phyloP scores from a whole-genome alignment of 2,113 vertebrate species.

The Siphamia tubifer region DNA sequence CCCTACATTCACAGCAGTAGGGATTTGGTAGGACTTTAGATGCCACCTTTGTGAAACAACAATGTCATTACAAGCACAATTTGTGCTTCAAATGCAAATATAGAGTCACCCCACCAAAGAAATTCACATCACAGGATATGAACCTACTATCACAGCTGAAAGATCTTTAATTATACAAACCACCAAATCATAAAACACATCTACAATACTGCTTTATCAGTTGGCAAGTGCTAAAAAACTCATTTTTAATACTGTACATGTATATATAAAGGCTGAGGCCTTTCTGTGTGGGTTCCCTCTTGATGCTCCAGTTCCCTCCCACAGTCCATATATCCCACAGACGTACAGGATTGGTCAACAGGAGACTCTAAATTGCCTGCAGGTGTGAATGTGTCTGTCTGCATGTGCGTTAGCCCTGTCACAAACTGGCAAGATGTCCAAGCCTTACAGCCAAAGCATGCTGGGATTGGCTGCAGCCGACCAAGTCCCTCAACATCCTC shows the following conservation, averaged over 20 bases:
- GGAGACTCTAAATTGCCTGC: conserved; percentile 28
- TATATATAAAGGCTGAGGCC: background rate
- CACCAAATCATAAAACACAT: background rate
- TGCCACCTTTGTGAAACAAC: background rate
- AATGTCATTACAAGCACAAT: conserved; percentile 7
- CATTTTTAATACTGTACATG: background rate
- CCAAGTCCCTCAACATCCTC: background rate
- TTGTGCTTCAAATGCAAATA: background rate
- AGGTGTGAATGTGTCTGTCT: conserved; percentile 32
- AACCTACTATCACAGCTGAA: background rate
- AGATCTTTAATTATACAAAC: background rate
- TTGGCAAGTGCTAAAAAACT: background rate
- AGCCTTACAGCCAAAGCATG: background rate
- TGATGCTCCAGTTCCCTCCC: background rate
- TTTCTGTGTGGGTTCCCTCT: conserved; percentile 3
- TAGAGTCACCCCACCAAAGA: background rate
- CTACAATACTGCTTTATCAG: background rate
- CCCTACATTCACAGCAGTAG: background rate
- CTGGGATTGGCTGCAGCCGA: conserved; percentile 15
- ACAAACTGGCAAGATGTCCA: conserved; percentile 40
- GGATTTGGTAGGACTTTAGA: background rate
- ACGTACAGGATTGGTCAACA: background rate
- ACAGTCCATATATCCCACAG: conserved; percentile 1
- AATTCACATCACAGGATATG: background rate
- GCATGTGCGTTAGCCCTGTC: conserved; percentile 24